Evolutionary conservation across 2,797 vertebrate species (phyloP), one percentile per base, ranked within the genome.

Genomic region (Tamandua tetradactyla): DNA sequence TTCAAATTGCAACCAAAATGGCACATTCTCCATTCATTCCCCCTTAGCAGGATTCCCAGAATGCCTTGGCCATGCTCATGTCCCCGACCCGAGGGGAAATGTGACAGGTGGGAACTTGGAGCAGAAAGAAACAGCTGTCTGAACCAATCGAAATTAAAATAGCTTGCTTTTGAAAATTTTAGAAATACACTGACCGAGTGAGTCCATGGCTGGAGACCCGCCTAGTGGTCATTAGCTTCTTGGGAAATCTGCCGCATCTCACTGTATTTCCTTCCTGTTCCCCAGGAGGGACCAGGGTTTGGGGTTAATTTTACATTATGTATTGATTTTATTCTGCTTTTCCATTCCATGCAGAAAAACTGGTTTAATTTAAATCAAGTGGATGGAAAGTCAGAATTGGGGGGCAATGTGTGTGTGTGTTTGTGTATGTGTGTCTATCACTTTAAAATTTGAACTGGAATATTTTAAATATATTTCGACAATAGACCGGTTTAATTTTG

Each of bases 121-220:
- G 37, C 62, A 61, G 66, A 89, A 89, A 79, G 61, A 84, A 80
- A 82, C 37, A 49, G 44, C 44, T 32, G 30, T 59, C n/a, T n/a
- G n/a, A 69, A 64, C 40, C 23, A 78, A 30, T 2, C 64, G 55
- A n/a, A n/a, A n/a, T 71, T 89, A 59, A 72, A 86, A 20, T 59
- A 66, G 2, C 57, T 93, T 40, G 72, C 25, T 52, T 93, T 12
- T 47, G 37, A 64, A 89, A 81, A 49, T 40, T 76, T 30, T 69
- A 14, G 47, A 15, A 49, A 78, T 82, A 55, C 3, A 25, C 9
- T 23, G 40, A 37, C 8, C 42, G 13, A 1, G 0, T 25, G 42
- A 69, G 27, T 37, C 5, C 10, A 7, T 27, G 30, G 32, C 85
- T 62, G 75, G 66, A 27, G 9, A 32, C 42, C 40, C 4, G 32